A percentile compares a stretch with the other conserved stretches of the same genome.
Evolutionary conservation across 2,797 vertebrate genomes (phyloP).

Genomic region (Bucorvus abyssinicus): DNA sequence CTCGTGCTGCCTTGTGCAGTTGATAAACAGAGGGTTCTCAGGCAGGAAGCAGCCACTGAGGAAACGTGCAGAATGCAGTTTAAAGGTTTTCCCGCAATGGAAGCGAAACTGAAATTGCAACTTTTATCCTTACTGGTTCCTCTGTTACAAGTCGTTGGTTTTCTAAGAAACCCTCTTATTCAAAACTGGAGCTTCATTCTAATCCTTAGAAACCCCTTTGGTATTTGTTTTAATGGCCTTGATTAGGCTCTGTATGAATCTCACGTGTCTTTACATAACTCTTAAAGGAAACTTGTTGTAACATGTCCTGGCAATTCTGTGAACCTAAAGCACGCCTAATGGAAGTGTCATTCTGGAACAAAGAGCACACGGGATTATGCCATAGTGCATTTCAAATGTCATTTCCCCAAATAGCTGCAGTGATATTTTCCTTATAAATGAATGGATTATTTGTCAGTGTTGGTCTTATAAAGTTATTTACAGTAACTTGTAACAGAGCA

Average conservation of each 20-base stretch:
- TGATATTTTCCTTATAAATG: neutral
- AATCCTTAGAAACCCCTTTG: neutral
- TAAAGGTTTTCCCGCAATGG: neutral
- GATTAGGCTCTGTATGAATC: neutral
- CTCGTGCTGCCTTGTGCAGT: conserved; percentile 57
- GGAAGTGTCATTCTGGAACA: neutral
- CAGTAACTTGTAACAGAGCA: neutral
- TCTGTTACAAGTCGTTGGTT: neutral
- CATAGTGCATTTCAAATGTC: neutral
- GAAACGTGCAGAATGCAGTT: neutral
- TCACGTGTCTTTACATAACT: neutral
- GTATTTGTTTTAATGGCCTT: neutral
- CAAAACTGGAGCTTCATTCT: neutral
- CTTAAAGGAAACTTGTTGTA: neutral
- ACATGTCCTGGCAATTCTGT: neutral
- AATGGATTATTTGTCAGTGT: neutral
- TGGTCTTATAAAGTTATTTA: neutral
- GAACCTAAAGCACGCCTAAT: neutral
- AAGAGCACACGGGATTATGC: neutral
- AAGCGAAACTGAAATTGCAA: neutral
- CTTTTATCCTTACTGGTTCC: neutral
- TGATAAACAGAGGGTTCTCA: conserved; percentile 80
- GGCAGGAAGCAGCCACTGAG: conserved; percentile 75
- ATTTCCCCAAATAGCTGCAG: neutral
- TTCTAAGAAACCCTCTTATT: neutral